Percentiles rank a stretch among this genome's conserved stretches.
Evolutionary conservation across 2,888 invertebrate genomes (phyloP).

Genomic region (Leptogaster cylindrica): DNA sequence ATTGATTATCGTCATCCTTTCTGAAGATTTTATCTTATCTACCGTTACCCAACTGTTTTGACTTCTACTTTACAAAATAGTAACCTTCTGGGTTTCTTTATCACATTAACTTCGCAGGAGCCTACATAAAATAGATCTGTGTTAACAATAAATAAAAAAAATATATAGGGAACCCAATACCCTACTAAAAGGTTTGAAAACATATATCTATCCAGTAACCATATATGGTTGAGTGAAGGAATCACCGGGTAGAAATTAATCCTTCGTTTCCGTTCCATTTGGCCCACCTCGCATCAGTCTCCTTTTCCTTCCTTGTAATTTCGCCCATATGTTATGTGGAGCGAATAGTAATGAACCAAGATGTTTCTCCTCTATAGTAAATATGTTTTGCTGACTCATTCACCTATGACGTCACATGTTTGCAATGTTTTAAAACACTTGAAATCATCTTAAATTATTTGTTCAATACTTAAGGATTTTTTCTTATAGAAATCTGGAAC

Average conservation of each 20-base stretch:
- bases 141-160: slow-evolving; percentile 36
- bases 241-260: slow-evolving; percentile 32
- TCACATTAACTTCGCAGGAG: slow-evolving; percentile 18
- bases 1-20: too few relatives aligned
- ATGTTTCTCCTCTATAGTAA: neutral
- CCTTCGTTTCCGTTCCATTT: slow-evolving; percentile 39
- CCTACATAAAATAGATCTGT: slow-evolving; percentile 1
- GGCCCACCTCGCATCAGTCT: slow-evolving; percentile 26
- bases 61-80: neutral
- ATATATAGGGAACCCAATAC: slow-evolving; percentile 28
- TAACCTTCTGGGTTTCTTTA: slow-evolving; percentile 1
- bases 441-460: slow-evolving; percentile 10
- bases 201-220: slow-evolving; percentile 6
- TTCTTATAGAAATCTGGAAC: too few relatives aligned
- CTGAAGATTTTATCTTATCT: slow-evolving; percentile 6
- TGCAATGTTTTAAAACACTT: slow-evolving; percentile 34
- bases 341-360: slow-evolving; percentile 35
- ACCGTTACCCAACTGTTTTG: slow-evolving; percentile 5
- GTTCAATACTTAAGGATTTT: slow-evolving; percentile 2
- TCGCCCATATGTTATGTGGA: slow-evolving; percentile 4
- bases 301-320: slow-evolving; percentile 15
- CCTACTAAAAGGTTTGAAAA: slow-evolving; percentile 22
- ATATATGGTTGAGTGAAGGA: slow-evolving; percentile 33
- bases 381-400: slow-evolving; percentile 28
- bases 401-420: slow-evolving; percentile 32